A percentile compares a stretch with the other conserved stretches of the same genome.
Evolutionary conservation across 2,113 vertebrate genomes (phyloP).

Genomic region (Coregonus clupeaformis): DNA sequence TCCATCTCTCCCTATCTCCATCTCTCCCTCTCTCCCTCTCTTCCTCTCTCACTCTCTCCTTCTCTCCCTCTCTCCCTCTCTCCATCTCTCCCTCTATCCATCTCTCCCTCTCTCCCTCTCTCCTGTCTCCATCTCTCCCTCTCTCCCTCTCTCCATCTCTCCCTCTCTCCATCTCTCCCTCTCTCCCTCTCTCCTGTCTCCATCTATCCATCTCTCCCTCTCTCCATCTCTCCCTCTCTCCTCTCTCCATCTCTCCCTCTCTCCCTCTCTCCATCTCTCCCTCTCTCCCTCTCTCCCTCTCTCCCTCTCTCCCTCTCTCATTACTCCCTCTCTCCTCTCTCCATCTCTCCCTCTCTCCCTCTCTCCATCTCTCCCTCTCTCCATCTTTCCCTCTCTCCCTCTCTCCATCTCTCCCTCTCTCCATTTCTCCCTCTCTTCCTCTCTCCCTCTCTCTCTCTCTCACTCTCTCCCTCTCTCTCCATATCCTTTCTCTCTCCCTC

Average conservation of each 20-base stretch:
- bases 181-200: too few species aligned
- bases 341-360: neutral
- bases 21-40: neutral
- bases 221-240: too few species aligned
- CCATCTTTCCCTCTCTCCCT: neutral
- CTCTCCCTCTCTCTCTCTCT: neutral
- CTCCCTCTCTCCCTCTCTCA: too few species aligned
- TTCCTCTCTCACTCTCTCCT: too few species aligned
- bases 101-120: too few species aligned
- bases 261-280: neutral
- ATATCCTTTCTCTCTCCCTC: too few species aligned
- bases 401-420: neutral
- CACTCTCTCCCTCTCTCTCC: neutral
- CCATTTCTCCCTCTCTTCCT: neutral
- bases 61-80: too few species aligned
- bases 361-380: neutral
- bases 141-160: too few species aligned
- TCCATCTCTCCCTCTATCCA: too few species aligned
- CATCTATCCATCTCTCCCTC: neutral
- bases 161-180: neutral
- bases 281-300: neutral
- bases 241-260: neutral
- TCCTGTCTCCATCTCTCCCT: neutral
- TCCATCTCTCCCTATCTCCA: neutral
- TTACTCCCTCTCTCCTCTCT: too few species aligned